Evolutionary conservation across 1,140 invertebrate species (phyloP).

Genomic region (Meloidogyne chitwoodi): DNA sequence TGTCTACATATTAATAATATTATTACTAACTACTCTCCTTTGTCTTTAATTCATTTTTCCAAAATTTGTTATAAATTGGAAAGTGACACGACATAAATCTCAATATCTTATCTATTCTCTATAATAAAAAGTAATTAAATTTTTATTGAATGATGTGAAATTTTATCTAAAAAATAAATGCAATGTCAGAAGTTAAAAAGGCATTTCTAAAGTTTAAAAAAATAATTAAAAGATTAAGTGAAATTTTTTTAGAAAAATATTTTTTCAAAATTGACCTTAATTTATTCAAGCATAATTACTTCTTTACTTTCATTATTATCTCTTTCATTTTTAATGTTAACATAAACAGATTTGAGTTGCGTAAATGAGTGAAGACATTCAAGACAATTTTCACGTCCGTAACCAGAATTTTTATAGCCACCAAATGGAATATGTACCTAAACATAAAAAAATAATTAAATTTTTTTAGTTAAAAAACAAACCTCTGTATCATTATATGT

Average conservation of each 20-base stretch:
- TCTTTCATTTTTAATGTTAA: slow-evolving; percentile 34
- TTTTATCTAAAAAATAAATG: too few relatives aligned
- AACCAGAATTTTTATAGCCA: slow-evolving; percentile 53
- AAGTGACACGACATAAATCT: too few relatives aligned
- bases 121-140: too few relatives aligned
- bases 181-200: too few relatives aligned
- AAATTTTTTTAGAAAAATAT: background rate
- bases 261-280: background rate
- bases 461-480: slow-evolving; percentile 36
- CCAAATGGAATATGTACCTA: slow-evolving; percentile 51
- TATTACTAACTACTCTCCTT: too few relatives aligned
- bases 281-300: background rate
- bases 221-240: background rate
- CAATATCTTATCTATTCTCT: too few relatives aligned
- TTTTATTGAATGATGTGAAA: too few relatives aligned
- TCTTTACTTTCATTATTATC: background rate
- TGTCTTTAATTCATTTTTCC: too few relatives aligned
- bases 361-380: slow-evolving; percentile 64
- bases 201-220: background rate
- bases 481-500: slow-evolving; percentile 57
- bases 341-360: slow-evolving; percentile 63
- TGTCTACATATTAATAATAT: too few relatives aligned
- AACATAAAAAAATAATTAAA: slow-evolving; percentile 25
- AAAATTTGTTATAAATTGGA: too few relatives aligned
- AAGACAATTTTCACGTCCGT: slow-evolving; percentile 63